Percentiles rank a stretch among this genome's conserved stretches.
These are phyloP conservation scores for Montipora cactus DNA, from an alignment of 64 coral and sea anemone genomes.

Conservation along the genomic window DNA sequence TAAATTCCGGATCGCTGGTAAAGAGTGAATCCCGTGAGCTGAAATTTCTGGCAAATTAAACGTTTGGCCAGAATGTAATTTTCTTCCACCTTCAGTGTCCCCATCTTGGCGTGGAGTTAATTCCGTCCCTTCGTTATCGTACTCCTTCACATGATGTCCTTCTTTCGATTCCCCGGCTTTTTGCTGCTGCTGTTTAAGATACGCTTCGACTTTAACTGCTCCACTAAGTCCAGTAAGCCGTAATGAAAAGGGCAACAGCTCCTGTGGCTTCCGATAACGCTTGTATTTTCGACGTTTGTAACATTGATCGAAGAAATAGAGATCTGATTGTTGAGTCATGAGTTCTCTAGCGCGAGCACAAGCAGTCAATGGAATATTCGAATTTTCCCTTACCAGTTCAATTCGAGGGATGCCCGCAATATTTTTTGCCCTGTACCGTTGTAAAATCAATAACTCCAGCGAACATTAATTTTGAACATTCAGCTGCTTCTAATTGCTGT, in stretches of 20 bases:
- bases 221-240: constrained; percentile 97
- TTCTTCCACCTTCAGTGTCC: constrained; percentile 43
- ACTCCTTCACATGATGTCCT: constrained; percentile 31
- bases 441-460: constrained; percentile 12
- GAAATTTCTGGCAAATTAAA: constrained; percentile 73
- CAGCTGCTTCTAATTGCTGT: constrained; percentile 37
- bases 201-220: constrained; percentile 95
- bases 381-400: neutral
- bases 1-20: constrained; percentile 72
- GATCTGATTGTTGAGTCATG: constrained; percentile 69
- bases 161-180: constrained; percentile 54
- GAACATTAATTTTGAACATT: neutral
- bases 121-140: neutral
- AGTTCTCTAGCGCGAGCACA: constrained; percentile 8
- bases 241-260: constrained; percentile 93
- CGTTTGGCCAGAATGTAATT: constrained; percentile 49
- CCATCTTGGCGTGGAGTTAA: constrained; percentile 12
- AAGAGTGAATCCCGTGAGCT: constrained; percentile 47
- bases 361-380: neutral
- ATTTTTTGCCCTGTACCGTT: constrained; percentile 4
- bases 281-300: constrained; percentile 67
- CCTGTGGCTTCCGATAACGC: constrained; percentile 91
- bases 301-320: constrained; percentile 93
- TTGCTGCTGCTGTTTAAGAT: constrained; percentile 92
- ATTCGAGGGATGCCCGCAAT: neutral